These are phyloP conservation scores for Oasisia sp. DNA, from an alignment of 2,888 invertebrate genomes.

Conservation along the genomic window DNA sequence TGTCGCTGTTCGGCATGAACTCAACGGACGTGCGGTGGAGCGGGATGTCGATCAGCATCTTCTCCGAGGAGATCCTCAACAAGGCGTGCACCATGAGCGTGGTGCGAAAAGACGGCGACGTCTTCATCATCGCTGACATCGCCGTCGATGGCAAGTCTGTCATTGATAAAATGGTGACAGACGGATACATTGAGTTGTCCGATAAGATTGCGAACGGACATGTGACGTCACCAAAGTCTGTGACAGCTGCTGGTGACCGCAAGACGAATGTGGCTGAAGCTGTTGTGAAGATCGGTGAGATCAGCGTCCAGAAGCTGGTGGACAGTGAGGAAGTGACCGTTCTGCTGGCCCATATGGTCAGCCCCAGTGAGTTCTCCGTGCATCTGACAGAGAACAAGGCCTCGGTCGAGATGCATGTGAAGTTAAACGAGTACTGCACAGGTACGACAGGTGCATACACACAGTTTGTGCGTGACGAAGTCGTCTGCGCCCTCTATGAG, in stretches of 20 bases:
- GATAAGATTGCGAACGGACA: neutral
- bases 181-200: neutral
- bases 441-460: neutral
- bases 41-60: neutral
- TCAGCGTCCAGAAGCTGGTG: constrained; percentile 14
- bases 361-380: constrained; percentile 8
- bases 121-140: neutral
- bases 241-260: neutral
- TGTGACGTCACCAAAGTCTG: too few species aligned
- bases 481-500: constrained; percentile 13
- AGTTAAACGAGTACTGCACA: constrained; percentile 7
- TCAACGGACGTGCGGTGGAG: neutral
- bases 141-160: neutral
- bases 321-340: neutral
- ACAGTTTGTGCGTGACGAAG: neutral
- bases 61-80: neutral
- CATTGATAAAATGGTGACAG: constrained; percentile 4
- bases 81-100: neutral
- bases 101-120: neutral
- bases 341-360: neutral
- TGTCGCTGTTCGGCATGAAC: neutral
- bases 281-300: neutral
- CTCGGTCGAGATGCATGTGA: neutral
- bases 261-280: neutral
- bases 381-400: neutral